Base-by-base conservation (phyloP, 2,888 invertebrate species). In the Drosophila setosimentum region DNA sequence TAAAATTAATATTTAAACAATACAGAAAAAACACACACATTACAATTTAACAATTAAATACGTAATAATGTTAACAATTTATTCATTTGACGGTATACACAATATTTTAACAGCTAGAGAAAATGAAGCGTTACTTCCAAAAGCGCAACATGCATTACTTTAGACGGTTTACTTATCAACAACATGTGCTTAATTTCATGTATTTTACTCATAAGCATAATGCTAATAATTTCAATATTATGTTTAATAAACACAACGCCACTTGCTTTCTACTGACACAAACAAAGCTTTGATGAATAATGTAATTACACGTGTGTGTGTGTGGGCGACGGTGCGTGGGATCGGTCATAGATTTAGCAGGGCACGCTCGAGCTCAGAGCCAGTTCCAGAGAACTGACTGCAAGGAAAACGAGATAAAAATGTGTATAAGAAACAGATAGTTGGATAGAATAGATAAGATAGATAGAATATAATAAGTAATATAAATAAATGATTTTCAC, bases 341-440 rank as follows among this genome's bases (percentile, higher is more conserved):
- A 21, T 60, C 4, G 13, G 5, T 51, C 2, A 3, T n/a, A 6
- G 13, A 27, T 37, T 37, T 57, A 92, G 75, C 84, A 88, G n/a
- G 92, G 92, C 67, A 91, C 70, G 75, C 92, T 92, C 8, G 91
- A 83, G 60, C 89, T 91, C 42, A 92, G 85, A 1, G 91, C 92
- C 18, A 89, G 89, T 75, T 91, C 91, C 60, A 92, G 75, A 10
- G 90, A 90, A 29, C 89, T 87, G 49, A 92, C 92, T 92, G 73
- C 62, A 89, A 91, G 58, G 42, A 59, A 58, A 73, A 7, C 40
- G 33, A 59, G 55, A 61, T 5, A 27, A 32, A n/a, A 63, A 29
- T 37, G 24, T 29, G 33, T 55, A 7, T 11, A 10, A 48, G 35
- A 40, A 33, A 24, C 18, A 58, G 45, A 42, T n/a, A 24, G 5